A percentile compares a stretch with the other conserved stretches of the same genome.
Evolutionary conservation across 2,113 vertebrate species (phyloP).

Genomic region (Onychostruthus taczanowskii): DNA sequence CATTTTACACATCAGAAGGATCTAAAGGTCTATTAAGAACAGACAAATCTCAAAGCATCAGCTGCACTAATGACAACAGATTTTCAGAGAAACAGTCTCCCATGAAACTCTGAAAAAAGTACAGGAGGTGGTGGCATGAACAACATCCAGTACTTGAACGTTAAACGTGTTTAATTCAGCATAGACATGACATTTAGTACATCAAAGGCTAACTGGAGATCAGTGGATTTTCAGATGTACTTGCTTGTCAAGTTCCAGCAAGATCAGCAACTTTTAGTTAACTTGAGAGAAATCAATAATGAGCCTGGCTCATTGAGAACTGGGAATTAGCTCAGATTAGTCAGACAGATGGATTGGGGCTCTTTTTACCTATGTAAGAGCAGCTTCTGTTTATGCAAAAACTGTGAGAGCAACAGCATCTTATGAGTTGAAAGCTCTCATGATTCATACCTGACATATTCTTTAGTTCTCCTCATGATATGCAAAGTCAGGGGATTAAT

Average conservation of each 20-base stretch:
- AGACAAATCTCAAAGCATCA: background rate
- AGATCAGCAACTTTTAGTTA: background rate
- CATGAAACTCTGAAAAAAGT: background rate
- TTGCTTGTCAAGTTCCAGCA: background rate
- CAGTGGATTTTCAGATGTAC: background rate
- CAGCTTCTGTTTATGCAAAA: background rate
- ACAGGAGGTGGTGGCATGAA: background rate
- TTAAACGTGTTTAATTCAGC: background rate
- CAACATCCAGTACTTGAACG: background rate
- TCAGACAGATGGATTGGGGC: background rate
- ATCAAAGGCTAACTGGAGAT: background rate
- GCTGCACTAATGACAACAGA: background rate
- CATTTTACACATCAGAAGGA: background rate
- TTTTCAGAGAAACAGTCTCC: background rate
- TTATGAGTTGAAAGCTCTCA: background rate
- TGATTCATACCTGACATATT: constrained; percentile 91
- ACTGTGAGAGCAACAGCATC: background rate
- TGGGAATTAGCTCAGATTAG: background rate
- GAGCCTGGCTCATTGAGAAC: background rate
- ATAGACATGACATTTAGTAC: background rate
- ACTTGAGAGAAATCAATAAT: background rate
- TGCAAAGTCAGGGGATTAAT: constrained; percentile 97
- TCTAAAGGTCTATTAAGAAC: background rate
- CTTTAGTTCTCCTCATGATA: constrained; percentile 99
- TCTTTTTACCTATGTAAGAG: background rate